Evolutionary conservation across 2,797 vertebrate genomes (phyloP).

Genomic region (Pseudomugil gertrudae): DNA sequence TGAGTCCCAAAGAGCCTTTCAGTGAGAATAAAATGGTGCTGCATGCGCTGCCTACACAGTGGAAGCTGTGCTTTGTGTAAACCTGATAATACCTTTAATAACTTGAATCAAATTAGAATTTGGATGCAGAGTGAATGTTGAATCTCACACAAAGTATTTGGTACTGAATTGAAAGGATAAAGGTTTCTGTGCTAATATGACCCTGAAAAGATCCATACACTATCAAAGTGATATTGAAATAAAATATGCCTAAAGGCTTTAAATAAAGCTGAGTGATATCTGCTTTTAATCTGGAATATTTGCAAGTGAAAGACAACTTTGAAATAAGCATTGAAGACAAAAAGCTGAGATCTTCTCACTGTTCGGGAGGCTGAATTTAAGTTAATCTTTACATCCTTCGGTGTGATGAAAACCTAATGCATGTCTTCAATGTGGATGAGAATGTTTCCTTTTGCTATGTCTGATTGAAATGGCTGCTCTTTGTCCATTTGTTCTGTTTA

Average conservation of each 20-base stretch:
- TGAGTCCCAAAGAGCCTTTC: conserved; percentile 7
- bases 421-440: neutral
- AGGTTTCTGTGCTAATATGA: neutral
- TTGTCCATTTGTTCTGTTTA: neutral
- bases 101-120: conserved; percentile 10
- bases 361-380: too few species aligned
- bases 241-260: neutral
- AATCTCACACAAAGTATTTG: conserved; percentile 6
- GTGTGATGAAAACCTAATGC: conserved; percentile 7
- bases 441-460: neutral
- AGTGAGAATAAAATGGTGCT: conserved; percentile 4
- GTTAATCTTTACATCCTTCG: neutral
- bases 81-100: conserved; percentile 10
- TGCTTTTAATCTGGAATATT: neutral
- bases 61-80: conserved; percentile 10
- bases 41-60: neutral
- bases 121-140: conserved; percentile 11
- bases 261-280: neutral
- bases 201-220: neutral
- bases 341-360: too few species aligned
- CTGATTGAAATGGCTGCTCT: neutral
- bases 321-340: neutral
- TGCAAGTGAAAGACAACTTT: conserved; percentile 2
- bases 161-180: neutral
- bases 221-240: neutral